phyloP scores from a whole-genome alignment of 2,113 vertebrate species.

The Chionomys nivalis region DNA sequence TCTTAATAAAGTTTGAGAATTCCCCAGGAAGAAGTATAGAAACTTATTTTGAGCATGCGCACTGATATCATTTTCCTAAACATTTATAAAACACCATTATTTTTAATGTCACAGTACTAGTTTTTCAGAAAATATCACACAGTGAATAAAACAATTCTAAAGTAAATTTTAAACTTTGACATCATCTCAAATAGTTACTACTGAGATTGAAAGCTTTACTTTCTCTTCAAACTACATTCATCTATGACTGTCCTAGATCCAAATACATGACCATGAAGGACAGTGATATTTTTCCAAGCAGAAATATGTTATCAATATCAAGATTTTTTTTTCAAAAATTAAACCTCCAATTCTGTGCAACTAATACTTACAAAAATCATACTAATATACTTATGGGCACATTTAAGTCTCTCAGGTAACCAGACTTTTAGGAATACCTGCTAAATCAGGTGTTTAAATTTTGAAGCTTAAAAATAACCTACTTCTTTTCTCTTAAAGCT shows the following conservation, averaged over 20 bases:
- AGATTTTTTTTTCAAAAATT: not conserved
- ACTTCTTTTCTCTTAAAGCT: not conserved
- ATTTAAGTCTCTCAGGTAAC: not conserved
- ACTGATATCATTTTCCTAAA: slow-evolving; percentile 34
- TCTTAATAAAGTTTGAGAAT: not conserved
- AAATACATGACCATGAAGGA: not conserved
- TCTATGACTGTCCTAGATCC: not conserved
- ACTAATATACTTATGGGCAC: not conserved
- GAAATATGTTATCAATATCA: not conserved
- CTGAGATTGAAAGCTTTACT: not conserved
- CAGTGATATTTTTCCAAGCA: slow-evolving; percentile 36
- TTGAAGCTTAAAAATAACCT: not conserved
- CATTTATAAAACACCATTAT: slow-evolving; percentile 32
- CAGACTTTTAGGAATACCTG: not conserved
- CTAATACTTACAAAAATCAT: slow-evolving; percentile 15
- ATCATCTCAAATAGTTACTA: not conserved
- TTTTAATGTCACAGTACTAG: not conserved
- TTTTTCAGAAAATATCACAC: slow-evolving; percentile 19
- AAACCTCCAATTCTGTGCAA: not conserved
- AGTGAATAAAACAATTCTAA: not conserved
- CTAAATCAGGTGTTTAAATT: slow-evolving; percentile 30
- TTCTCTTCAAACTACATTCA: not conserved
- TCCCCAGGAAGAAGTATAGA: not conserved
- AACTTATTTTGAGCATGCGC: not conserved
- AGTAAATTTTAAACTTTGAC: slow-evolving; percentile 6